These are phyloP conservation scores for Parazoanthus swiftii DNA, from an alignment of 92 coral and sea anemone genomes.

Conservation along the genomic window DNA sequence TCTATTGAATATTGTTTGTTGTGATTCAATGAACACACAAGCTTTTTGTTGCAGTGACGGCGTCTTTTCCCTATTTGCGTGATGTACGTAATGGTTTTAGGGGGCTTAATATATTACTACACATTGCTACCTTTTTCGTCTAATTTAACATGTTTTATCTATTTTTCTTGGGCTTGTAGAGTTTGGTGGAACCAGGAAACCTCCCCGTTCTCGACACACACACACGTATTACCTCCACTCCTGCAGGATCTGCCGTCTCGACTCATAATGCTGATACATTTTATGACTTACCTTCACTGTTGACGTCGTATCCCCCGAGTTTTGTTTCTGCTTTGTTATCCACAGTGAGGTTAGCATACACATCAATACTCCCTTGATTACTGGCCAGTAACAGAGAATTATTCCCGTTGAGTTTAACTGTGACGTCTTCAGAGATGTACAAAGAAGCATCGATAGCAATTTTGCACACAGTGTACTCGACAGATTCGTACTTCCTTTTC, in stretches of 20 bases:
- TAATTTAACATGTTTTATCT: too few species aligned
- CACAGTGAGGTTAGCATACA: slow-evolving; percentile 50
- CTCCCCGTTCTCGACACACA: too few species aligned
- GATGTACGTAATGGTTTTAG: too few species aligned
- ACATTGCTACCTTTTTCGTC: too few species aligned
- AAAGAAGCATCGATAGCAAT: slow-evolving; percentile 54
- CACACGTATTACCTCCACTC: not conserved
- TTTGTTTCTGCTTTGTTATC: not conserved
- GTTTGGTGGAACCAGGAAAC: too few species aligned
- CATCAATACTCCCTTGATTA: slow-evolving; percentile 60
- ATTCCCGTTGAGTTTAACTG: slow-evolving; percentile 47
- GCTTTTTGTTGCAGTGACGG: too few species aligned
- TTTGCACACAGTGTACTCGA: slow-evolving; percentile 54
- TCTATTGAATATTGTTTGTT: too few species aligned
- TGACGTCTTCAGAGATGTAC: slow-evolving; percentile 49
- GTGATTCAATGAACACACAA: too few species aligned
- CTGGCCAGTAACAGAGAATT: slow-evolving; percentile 58
- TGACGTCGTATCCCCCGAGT: slow-evolving; percentile 35
- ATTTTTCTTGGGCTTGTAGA: too few species aligned
- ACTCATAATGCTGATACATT: not conserved
- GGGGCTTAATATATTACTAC: too few species aligned
- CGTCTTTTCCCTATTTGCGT: too few species aligned
- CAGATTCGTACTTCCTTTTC: not conserved
- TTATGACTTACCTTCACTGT: not conserved
- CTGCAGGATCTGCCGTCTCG: not conserved